Evolutionary conservation across 2,797 vertebrate genomes (phyloP), one percentile per base, ranked within the genome.

Genomic region (Ptychadena robeensis): DNA sequence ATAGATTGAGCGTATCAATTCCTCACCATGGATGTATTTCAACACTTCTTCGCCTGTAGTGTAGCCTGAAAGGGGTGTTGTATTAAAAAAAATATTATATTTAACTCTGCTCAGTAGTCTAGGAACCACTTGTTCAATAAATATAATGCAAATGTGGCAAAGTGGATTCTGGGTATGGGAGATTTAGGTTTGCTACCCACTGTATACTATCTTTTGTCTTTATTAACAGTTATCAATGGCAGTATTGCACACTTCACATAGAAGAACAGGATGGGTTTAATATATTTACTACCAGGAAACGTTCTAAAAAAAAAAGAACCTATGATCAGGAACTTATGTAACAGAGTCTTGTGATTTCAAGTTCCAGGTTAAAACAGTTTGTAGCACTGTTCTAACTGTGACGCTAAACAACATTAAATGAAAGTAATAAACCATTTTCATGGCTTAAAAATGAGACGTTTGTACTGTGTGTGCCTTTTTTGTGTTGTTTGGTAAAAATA

Each of bases 1-100:
- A 53, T 85, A 85, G 78, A 69, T 6, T 71, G n/a, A 76, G 44
- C 30, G 69, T 48, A 66, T 81, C 65, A 48, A 63, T 74, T 27
- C 65, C 31, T 69, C 70, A 74, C 76, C 61, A 59, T 61, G 70
- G 63, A 57, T 73, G 76, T 84, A 84, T 74, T 82, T 75, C 69
- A 80, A 80, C 65, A 80, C 71, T 80, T 80, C 40, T 84, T 35
- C 75, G 65, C 64, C 70, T 80, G 22, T 80, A 80, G 82, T 57
- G 8, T 75, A 71, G 72, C 69, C 68, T 70, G 66, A 32, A 85
- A 57, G 65, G 53, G 30, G 65, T 74, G 71, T 84, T 80, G 57
- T 68, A 73, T 61, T 14, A 65, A 82, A 82, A 77, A 15, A 67
- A n/a, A 14, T 69, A 67, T 76, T 31, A 14, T 69, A 67, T 76